phyloP scores from a whole-genome alignment of 1,140 invertebrate genomes.

The Diorhabda sublineata region DNA sequence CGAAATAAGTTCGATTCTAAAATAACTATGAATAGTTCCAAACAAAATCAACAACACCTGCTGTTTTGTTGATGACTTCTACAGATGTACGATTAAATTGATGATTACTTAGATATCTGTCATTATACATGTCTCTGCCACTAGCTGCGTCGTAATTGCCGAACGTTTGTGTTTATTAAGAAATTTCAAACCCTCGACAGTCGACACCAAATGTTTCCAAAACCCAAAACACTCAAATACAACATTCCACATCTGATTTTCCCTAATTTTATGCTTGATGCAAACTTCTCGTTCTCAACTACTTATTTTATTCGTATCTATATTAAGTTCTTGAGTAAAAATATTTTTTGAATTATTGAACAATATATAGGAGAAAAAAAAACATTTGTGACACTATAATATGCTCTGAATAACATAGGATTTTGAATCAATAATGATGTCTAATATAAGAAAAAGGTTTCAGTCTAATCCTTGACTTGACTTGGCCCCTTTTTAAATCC shows the following conservation, averaged over 20 bases:
- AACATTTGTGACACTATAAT: no score
- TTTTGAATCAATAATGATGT: no score
- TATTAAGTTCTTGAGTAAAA: not conserved
- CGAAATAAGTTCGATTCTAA: no score
- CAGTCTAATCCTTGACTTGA: no score
- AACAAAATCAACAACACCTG: not conserved
- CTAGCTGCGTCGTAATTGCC: conserved; percentile 12
- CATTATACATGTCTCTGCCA: conserved; percentile 15
- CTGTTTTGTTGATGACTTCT: conserved; percentile 18
- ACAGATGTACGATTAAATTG: conserved; percentile 20
- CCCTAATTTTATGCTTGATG: not conserved
- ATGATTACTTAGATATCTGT: conserved; percentile 23
- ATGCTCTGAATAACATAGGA: no score
- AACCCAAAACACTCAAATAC: not conserved
- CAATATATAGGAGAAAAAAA: no score
- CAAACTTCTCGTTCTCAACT: not conserved
- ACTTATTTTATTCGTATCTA: not conserved
- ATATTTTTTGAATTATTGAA: no score
- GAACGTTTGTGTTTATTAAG: conserved; percentile 23
- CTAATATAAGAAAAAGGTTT: no score
- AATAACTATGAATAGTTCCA: not conserved
- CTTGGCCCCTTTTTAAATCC: no score
- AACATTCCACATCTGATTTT: not conserved
- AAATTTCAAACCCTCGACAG: conserved; percentile 14
- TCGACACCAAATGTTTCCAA: not conserved